Evolutionary conservation across 2,888 invertebrate species (phyloP).

Genomic region (Lepidonotus clava): DNA sequence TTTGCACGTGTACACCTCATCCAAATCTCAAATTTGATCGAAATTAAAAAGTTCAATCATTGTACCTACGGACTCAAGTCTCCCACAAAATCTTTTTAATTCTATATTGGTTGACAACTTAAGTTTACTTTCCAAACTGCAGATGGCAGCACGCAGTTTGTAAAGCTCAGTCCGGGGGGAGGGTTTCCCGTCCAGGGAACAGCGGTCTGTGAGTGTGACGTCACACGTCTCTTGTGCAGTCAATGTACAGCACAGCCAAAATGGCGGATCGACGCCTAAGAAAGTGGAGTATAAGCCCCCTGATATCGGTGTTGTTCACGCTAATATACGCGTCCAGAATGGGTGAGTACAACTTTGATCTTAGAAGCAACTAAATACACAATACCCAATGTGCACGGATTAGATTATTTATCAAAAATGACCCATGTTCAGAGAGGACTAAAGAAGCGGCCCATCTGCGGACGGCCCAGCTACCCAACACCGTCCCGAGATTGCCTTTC

Average conservation of each 20-base stretch:
- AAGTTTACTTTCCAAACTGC: too few relatives aligned
- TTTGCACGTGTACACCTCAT: too few relatives aligned
- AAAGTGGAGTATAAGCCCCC: constrained; percentile 6
- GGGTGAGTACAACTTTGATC: not conserved
- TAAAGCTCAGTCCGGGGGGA: too few relatives aligned
- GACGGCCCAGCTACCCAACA: not conserved
- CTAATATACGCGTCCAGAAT: constrained; percentile 6
- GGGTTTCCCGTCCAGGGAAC: too few relatives aligned
- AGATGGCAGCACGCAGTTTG: too few relatives aligned
- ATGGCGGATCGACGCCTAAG: not conserved
- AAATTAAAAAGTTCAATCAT: too few relatives aligned
- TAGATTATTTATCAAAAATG: not conserved
- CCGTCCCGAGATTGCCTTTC: not conserved
- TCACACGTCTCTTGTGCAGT: not conserved
- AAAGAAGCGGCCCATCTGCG: not conserved
- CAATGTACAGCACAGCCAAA: constrained; percentile 13
- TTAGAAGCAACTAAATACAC: not conserved
- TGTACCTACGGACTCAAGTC: too few relatives aligned
- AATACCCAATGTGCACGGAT: not conserved
- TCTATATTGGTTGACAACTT: too few relatives aligned
- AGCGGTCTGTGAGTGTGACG: too few relatives aligned
- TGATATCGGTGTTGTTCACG: constrained; percentile 12
- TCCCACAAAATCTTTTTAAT: too few relatives aligned
- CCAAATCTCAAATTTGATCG: too few relatives aligned
- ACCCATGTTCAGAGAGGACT: not conserved